Evolutionary conservation across 2,888 invertebrate genomes (phyloP).

Genomic region (Lasius platythorax): DNA sequence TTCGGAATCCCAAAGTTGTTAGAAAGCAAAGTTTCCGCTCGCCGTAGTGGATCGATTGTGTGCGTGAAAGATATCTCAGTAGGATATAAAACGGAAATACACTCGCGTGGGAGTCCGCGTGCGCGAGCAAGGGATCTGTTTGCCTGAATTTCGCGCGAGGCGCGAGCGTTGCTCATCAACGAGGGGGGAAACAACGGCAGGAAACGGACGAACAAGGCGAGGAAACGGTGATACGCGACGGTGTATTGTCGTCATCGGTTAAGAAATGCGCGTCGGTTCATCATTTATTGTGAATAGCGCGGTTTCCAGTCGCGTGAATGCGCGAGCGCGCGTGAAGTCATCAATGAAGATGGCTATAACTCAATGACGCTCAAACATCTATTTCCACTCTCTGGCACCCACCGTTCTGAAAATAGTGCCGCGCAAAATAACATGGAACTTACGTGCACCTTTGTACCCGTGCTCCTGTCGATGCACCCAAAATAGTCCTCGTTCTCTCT

Average conservation of each 20-base stretch:
- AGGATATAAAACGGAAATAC: constrained; percentile 53
- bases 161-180: constrained; percentile 33
- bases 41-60: constrained; percentile 29
- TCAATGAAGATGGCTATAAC: constrained; percentile 76
- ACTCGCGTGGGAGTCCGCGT: constrained; percentile 46
- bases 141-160: constrained; percentile 31
- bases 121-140: constrained; percentile 28
- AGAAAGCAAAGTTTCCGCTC: constrained; percentile 5
- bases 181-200: constrained; percentile 25
- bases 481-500: constrained; percentile 65
- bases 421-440: constrained; percentile 75
- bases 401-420: constrained; percentile 73
- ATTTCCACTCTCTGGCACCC: constrained; percentile 75
- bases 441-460: constrained; percentile 72
- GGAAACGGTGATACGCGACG: constrained; percentile 80
- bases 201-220: constrained; percentile 34
- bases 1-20: not conserved
- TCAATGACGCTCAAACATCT: constrained; percentile 74
- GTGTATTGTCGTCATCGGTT: constrained; percentile 37
- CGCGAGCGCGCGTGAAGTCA: constrained; percentile 72
- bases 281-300: constrained; percentile 58
- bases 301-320: constrained; percentile 51
- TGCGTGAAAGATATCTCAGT: constrained; percentile 35
- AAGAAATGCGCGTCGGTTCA: constrained; percentile 50
- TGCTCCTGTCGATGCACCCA: constrained; percentile 68